Evolutionary conservation across 2,113 vertebrate genomes (phyloP).

Genomic region (Ptilonorhynchus violaceus): DNA sequence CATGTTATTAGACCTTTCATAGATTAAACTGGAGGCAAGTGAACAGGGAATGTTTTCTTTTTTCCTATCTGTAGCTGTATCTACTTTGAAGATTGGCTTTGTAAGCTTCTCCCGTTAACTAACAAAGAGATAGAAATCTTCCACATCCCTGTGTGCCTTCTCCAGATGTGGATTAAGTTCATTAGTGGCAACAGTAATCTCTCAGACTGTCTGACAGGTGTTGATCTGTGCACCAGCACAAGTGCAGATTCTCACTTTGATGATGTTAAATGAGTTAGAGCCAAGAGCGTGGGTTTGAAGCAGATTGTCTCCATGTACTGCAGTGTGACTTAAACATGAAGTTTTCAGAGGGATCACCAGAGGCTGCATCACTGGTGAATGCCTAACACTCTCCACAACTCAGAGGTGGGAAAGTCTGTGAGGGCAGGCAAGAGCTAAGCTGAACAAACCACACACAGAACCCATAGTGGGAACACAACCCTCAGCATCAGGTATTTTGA

Average conservation of each 20-base stretch:
- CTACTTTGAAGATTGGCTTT: conserved; percentile 35
- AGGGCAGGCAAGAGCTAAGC: not conserved
- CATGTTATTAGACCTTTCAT: not conserved
- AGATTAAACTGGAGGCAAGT: not conserved
- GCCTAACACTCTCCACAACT: not conserved
- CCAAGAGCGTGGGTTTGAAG: not conserved
- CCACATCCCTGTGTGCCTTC: not conserved
- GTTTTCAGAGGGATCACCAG: not conserved
- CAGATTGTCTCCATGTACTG: not conserved
- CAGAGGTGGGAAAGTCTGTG: not conserved
- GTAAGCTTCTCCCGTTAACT: conserved; percentile 21
- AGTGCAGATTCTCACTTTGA: not conserved
- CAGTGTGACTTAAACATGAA: not conserved
- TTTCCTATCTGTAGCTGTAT: not conserved
- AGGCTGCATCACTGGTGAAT: not conserved
- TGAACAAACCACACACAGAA: not conserved
- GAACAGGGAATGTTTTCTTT: not conserved
- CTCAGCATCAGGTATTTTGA: not conserved
- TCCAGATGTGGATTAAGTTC: conserved; percentile 19
- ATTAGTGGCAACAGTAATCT: conserved; percentile 5
- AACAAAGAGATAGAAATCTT: conserved; percentile 48
- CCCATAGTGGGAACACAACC: not conserved
- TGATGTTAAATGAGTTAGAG: not conserved
- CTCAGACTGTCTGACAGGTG: conserved; percentile 30
- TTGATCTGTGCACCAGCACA: not conserved